phyloP scores from a whole-genome alignment of 2,113 vertebrate species.

The Athene cunicularia region DNA sequence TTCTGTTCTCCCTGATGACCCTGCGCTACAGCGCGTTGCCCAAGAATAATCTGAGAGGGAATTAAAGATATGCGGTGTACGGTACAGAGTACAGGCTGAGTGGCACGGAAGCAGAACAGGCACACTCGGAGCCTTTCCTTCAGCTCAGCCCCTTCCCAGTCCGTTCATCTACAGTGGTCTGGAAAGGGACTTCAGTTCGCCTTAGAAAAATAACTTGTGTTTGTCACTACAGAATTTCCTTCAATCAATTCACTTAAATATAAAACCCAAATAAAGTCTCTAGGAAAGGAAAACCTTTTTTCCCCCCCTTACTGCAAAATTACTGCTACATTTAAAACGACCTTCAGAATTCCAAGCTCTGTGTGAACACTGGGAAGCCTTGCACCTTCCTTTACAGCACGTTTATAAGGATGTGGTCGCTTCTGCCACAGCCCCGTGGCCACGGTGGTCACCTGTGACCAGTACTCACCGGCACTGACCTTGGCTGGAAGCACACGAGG shows the following conservation, averaged over 20 bases:
- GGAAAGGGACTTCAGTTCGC: background rate
- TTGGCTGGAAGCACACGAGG: fast-evolving
- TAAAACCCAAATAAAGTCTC: background rate
- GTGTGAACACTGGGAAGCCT: background rate
- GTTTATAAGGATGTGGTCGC: background rate
- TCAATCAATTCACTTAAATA: background rate
- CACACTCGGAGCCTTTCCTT: background rate
- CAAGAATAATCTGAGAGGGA: background rate
- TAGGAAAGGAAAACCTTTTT: background rate
- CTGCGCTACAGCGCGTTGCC: fast-evolving
- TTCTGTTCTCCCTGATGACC: background rate
- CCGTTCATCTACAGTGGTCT: fast-evolving
- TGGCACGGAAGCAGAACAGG: background rate
- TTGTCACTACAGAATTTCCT: background rate
- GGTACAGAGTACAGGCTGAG: background rate
- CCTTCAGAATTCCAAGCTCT: background rate
- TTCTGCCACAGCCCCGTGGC: background rate
- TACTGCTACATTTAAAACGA: background rate
- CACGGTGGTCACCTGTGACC: background rate
- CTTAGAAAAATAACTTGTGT: background rate
- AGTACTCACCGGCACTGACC: background rate
- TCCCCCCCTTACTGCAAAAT: background rate
- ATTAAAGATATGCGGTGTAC: background rate
- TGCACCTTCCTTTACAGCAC: fast-evolving
- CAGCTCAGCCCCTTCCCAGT: background rate